Conservation (phyloP, 2,797 vertebrate species). For the Sebastes itinus region DNA sequence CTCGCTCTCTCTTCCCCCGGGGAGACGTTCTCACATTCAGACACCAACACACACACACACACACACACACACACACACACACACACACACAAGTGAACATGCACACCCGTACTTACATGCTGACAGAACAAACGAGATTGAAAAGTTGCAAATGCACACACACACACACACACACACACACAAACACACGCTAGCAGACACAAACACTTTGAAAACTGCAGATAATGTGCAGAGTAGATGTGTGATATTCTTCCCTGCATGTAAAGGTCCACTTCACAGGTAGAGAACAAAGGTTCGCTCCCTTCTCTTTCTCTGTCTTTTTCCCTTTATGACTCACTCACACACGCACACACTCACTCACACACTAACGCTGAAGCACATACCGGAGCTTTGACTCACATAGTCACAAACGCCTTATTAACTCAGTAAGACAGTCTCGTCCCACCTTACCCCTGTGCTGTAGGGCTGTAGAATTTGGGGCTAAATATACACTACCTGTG, state of each 20-base stretch:
- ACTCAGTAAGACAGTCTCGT: conserved; percentile 67
- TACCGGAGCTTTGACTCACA: conserved; percentile 52
- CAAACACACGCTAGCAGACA: neutral
- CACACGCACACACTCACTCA: conserved; percentile 2
- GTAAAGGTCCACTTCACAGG: conserved; percentile 69
- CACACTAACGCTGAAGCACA: conserved; percentile 1
- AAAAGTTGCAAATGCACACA: conserved; percentile 34
- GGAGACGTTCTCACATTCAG: conserved; percentile 59
- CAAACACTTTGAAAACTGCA: conserved; percentile 33
- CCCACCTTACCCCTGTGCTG: conserved; percentile 72
- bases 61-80: neutral
- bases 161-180: neutral
- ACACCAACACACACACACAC: conserved; percentile 11
- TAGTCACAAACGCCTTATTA: conserved; percentile 62
- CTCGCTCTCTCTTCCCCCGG: conserved; percentile 53
- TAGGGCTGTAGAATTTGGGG: conserved; percentile 68
- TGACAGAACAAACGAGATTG: conserved; percentile 47
- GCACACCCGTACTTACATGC: conserved; percentile 16
- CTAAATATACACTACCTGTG: conserved; percentile 76
- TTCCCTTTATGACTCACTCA: conserved; percentile 58
- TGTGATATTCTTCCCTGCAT: conserved; percentile 25
- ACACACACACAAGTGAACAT: conserved; percentile 5
- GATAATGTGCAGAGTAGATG: conserved; percentile 43
- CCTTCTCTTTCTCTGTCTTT: conserved; percentile 28
- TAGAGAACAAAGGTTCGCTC: conserved; percentile 56